A percentile compares a stretch with the other conserved stretches of the same genome.
These are phyloP conservation scores for Rhodinocichla rosea DNA, from an alignment of 2,113 vertebrate species.

Conservation along the genomic window DNA sequence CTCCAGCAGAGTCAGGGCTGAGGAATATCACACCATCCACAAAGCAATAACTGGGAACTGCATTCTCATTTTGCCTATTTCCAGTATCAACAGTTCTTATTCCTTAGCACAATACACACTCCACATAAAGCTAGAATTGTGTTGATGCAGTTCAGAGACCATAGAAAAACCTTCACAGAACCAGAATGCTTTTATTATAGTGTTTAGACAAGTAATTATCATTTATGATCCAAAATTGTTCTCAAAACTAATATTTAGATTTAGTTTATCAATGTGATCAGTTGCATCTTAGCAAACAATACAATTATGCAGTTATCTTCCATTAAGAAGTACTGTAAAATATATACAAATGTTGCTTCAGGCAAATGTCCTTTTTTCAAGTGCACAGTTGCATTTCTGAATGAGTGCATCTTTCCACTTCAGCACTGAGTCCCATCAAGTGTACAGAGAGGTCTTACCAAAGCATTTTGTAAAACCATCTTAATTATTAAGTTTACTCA, in stretches of 20 bases:
- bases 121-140: neutral
- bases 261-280: conserved; percentile 32
- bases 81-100: neutral
- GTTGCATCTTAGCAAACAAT: conserved; percentile 49
- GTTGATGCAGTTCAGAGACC: neutral
- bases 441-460: neutral
- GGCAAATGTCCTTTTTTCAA: conserved; percentile 21
- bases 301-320: conserved; percentile 30
- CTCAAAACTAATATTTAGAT: conserved; percentile 31
- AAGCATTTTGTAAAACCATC: conserved; percentile 2
- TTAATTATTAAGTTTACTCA: conserved; percentile 6
- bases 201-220: neutral
- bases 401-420: conserved; percentile 2
- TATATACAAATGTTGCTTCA: conserved; percentile 57
- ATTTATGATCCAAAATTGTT: neutral
- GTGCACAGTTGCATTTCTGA: conserved; percentile 14
- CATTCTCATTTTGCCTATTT: neutral
- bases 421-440: neutral
- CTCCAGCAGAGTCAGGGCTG: neutral
- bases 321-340: conserved; percentile 62
- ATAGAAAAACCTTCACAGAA: neutral
- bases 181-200: conserved; percentile 19
- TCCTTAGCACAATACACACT: neutral
- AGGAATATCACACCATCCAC: neutral
- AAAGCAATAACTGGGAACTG: neutral